Evolutionary conservation across 2,797 vertebrate species (phyloP).

Genomic region (Leuciscus waleckii): DNA sequence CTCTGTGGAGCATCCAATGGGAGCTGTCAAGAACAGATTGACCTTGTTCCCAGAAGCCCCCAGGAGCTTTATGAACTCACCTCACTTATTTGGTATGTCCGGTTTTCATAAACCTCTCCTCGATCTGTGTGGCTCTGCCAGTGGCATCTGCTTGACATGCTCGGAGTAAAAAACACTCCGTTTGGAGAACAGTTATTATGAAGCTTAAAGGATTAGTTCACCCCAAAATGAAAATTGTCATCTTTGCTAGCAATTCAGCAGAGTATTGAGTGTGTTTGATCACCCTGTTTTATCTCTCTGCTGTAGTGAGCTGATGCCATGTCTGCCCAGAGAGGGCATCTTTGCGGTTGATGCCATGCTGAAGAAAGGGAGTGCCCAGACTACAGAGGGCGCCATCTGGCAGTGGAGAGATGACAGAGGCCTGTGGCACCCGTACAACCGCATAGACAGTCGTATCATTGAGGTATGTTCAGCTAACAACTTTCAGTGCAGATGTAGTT

Average conservation of each 20-base stretch:
- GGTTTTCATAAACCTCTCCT: slow-evolving; percentile 6
- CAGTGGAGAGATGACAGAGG: slow-evolving; percentile 98
- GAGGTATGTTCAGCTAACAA: slow-evolving; percentile 82
- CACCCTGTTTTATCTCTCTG: slow-evolving; percentile 17
- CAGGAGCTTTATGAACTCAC: slow-evolving; percentile 99
- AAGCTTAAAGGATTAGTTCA: not conserved
- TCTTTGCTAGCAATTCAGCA: slow-evolving; percentile 5
- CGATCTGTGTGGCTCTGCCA: not conserved
- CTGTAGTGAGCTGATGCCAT: slow-evolving; percentile 96
- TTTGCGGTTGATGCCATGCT: slow-evolving; percentile 98
- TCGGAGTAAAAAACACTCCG: not conserved
- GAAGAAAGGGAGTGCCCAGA: slow-evolving; percentile 98
- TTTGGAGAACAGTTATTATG: not conserved
- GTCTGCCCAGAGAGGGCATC: slow-evolving; percentile 98
- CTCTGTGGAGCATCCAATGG: slow-evolving; percentile 97
- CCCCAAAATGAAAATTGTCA: not conserved
- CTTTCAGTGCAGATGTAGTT: not conserved
- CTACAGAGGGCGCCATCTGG: slow-evolving; percentile 97
- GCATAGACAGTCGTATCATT: slow-evolving; percentile 99
- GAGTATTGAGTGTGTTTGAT: not conserved
- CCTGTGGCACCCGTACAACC: slow-evolving; percentile 98
- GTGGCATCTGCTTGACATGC: not conserved
- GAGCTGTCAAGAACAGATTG: slow-evolving; percentile 98
- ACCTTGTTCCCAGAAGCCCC: slow-evolving; percentile 96
- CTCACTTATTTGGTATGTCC: slow-evolving; percentile 95